Evolutionary conservation across 53 echinoderm and acorn worm genomes (phyloP), one percentile per base, ranked within the genome.

Genomic region (Stichopus horrens): DNA sequence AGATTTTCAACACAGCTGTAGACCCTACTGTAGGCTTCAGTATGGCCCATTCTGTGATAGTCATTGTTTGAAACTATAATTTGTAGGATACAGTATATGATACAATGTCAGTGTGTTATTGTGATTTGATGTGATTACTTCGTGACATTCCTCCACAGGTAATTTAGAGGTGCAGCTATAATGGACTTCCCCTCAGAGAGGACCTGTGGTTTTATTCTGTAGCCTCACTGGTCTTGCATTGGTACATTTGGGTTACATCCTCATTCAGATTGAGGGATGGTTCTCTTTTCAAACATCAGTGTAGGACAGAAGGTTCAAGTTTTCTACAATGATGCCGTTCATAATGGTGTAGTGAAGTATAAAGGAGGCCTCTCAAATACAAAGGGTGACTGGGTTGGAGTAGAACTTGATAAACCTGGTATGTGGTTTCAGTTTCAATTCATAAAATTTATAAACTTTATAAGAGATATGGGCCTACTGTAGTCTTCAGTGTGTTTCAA

Each of bases 381-480:
- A 5, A 92, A 86, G 19, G 97, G 97, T 53, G 97, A 97, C 88
- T 95, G 97, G 97, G 97, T 95, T 54, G 97, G 97, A 23, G 89
- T 97, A 3, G 94, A 97, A 22, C 89, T 93, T 52, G 92, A 94
- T 53, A 73, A 90, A 87, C 93, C 95, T 79, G 94, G 94, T 92
- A 80, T 18, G 84, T 19, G 10, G 5, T 7, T 19, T 9, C 2
- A 23, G 76, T 21, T 18, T 11, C 18, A 67, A 67, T 14, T n/a
- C 11, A n/a, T 67, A 3, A 67, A 11, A 11, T 14, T 0, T 67
- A 67, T 67, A 14, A 67, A n/a, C 68, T 67, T 11, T n/a, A 14
- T 67, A 67, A 14, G 11, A n/a, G 18, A 14, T 67, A 67, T 67
- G 3, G 68, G 11, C 68, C 11, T n/a, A 9, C 14, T 65, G 14